These are phyloP conservation scores for Melipona beecheii DNA, from an alignment of 2,888 invertebrate genomes.

Conservation along the genomic window DNA sequence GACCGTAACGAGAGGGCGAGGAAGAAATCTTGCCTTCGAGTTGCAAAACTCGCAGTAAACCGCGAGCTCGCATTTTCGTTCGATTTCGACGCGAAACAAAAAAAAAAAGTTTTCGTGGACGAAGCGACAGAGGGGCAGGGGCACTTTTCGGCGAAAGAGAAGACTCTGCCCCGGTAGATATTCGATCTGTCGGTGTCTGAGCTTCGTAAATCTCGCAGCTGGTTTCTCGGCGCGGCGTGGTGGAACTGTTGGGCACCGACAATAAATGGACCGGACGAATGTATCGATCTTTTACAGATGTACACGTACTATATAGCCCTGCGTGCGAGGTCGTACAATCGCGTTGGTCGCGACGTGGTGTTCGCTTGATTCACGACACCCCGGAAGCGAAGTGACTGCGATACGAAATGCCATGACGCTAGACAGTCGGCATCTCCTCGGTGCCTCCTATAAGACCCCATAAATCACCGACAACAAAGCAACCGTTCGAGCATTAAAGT, in stretches of 20 bases:
- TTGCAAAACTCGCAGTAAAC: background rate
- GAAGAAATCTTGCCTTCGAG: background rate
- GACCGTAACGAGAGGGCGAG: background rate
- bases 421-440: conserved; percentile 64
- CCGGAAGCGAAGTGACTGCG: conserved; percentile 71
- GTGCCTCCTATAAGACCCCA: conserved; percentile 62
- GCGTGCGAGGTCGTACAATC: conserved; percentile 64
- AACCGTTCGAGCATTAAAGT: conserved; percentile 64
- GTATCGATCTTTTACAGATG: conserved; percentile 61
- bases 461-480: conserved; percentile 74
- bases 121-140: background rate
- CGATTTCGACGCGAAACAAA: background rate
- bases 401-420: conserved; percentile 70
- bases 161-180: conserved; percentile 28
- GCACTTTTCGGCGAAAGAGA: conserved; percentile 8
- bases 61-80: background rate
- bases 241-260: conserved; percentile 48
- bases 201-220: conserved; percentile 51
- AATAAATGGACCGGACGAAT: conserved; percentile 52
- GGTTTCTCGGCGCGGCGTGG: conserved; percentile 29
- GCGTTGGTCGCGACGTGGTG: conserved; percentile 67
- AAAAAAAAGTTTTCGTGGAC: conserved; percentile 18
- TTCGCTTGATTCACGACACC: conserved; percentile 74
- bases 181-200: conserved; percentile 37
- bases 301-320: conserved; percentile 53